These are phyloP conservation scores for Acestrorhynchus altus DNA, from an alignment of 2,797 vertebrate species.

Conservation along the genomic window DNA sequence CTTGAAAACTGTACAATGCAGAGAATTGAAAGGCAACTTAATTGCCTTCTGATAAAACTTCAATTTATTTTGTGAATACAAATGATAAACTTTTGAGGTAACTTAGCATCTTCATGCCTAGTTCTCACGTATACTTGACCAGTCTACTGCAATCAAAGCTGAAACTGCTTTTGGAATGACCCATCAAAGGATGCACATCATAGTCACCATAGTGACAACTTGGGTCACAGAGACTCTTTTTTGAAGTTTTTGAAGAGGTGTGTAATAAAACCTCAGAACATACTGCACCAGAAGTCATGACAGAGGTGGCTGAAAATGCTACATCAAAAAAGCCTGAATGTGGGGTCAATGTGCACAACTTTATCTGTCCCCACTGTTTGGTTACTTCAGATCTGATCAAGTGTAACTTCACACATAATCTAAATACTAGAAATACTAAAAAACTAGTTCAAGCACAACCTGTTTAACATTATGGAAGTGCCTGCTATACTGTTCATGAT, in stretches of 20 bases:
- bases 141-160: background rate
- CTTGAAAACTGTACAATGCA: conserved; percentile 49
- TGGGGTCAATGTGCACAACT: background rate
- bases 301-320: background rate
- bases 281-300: background rate
- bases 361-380: background rate
- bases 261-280: background rate
- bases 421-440: too few relatives aligned
- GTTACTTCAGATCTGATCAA: background rate
- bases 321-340: background rate
- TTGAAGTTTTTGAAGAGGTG: background rate
- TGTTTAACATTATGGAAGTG: background rate
- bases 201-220: background rate
- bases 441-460: background rate
- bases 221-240: conserved; percentile 5
- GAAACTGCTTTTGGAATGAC: background rate
- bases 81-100: conserved; percentile 23
- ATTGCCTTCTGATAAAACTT: conserved; percentile 45
- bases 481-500: background rate
- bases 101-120: background rate
- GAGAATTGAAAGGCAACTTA: conserved; percentile 33
- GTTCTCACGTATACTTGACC: conserved; percentile 10
- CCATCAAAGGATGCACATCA: background rate
- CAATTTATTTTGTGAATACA: conserved; percentile 21
- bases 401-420: too few relatives aligned